Conservation (phyloP, 2,888 invertebrate species). For the Rhyacophila evoluta region DNA sequence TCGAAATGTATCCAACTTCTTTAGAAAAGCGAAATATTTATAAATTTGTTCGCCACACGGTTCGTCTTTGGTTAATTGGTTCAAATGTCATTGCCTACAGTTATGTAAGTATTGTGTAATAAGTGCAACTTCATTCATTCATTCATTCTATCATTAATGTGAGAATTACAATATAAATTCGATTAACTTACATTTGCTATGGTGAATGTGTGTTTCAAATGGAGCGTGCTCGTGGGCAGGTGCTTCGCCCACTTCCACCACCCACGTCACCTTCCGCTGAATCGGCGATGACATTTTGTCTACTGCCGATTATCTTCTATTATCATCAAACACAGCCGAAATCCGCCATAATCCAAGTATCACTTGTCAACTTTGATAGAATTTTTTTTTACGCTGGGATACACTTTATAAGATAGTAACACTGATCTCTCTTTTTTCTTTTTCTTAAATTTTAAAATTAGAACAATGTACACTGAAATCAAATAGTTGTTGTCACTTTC, state of each 20-base stretch:
- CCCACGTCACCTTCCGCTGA: constrained; percentile 68
- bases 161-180: constrained; percentile 8
- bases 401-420: neutral
- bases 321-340: neutral
- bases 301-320: neutral
- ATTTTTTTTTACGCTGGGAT: neutral
- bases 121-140: neutral
- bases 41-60: no score
- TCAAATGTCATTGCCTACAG: no score
- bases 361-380: neutral
- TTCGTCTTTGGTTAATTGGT: no score
- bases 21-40: no score
- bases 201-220: constrained; percentile 68
- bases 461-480: neutral
- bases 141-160: constrained; percentile 16
- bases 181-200: constrained; percentile 67
- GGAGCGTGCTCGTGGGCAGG: constrained; percentile 63
- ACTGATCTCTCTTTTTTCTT: neutral
- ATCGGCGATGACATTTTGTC: constrained; percentile 55
- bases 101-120: no score
- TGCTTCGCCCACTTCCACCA: constrained; percentile 66
- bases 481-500: neutral
- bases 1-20: no score
- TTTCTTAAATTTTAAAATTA: neutral
- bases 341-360: neutral